These are phyloP conservation scores for Geopemphigus sp. DNA, from an alignment of 1,140 invertebrate genomes.

Conservation along the genomic window DNA sequence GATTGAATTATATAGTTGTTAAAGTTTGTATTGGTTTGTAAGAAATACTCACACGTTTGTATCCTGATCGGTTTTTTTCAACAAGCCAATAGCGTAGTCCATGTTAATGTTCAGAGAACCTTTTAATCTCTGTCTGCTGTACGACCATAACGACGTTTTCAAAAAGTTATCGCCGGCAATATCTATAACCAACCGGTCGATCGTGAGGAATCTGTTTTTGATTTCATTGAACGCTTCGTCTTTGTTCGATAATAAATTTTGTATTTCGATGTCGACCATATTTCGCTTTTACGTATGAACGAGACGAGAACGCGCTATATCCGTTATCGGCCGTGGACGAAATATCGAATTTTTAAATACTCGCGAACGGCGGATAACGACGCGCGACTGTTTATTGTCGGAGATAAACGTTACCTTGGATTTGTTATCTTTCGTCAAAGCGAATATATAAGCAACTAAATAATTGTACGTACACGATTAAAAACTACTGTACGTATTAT, in stretches of 20 bases:
- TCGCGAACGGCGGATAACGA: too few species aligned
- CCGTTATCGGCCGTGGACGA: too few species aligned
- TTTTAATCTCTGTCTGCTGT: neutral
- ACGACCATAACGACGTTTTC: neutral
- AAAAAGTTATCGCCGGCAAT: neutral
- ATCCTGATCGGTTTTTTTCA: conserved; percentile 20
- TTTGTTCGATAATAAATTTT: neutral
- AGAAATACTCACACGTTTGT: conserved; percentile 9
- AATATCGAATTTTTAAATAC: too few species aligned
- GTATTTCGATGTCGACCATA: too few species aligned
- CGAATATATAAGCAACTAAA: too few species aligned
- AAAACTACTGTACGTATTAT: too few species aligned
- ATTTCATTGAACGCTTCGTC: neutral
- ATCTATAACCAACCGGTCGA: neutral
- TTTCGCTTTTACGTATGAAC: too few species aligned
- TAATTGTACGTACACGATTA: too few species aligned
- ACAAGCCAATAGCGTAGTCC: neutral
- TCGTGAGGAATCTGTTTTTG: neutral
- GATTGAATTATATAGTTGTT: too few species aligned
- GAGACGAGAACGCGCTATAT: too few species aligned
- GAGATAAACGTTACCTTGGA: neutral
- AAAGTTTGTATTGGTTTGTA: too few species aligned
- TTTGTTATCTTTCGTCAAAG: too few species aligned
- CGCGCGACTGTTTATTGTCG: neutral
- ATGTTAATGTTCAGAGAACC: neutral